A percentile compares a stretch with the other conserved stretches of the same genome.
These are phyloP conservation scores for Sinocyclocheilus anshuiensis DNA, from an alignment of 2,113 vertebrate genomes.

Conservation along the genomic window DNA sequence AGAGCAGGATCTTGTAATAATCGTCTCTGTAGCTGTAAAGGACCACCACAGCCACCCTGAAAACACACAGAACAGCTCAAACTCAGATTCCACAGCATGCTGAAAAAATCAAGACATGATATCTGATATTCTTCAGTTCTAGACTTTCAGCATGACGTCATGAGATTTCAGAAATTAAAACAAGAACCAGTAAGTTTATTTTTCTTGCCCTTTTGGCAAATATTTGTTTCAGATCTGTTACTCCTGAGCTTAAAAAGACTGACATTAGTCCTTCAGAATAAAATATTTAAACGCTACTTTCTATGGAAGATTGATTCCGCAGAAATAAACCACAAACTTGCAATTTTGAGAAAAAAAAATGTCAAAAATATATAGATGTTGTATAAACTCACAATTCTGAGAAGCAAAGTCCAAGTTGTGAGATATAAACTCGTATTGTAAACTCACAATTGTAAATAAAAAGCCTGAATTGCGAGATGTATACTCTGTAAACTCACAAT, in stretches of 20 bases:
- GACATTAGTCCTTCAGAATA: not conserved
- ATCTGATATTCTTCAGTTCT: not conserved
- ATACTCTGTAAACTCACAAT: too few relatives aligned
- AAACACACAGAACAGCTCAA: slow-evolving; percentile 52
- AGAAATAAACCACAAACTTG: not conserved
- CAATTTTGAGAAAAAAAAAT: not conserved
- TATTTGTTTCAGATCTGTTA: too few relatives aligned
- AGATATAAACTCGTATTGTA: too few relatives aligned
- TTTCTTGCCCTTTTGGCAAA: too few relatives aligned
- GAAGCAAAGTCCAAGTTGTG: too few relatives aligned
- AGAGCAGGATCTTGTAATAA: slow-evolving; percentile 92
- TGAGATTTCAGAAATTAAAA: not conserved
- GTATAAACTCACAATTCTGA: too few relatives aligned
- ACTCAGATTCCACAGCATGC: not conserved
- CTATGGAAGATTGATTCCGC: not conserved
- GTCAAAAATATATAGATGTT: too few relatives aligned
- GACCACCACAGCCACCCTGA: slow-evolving; percentile 86
- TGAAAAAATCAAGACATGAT: slow-evolving; percentile 2
- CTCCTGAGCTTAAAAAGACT: too few relatives aligned
- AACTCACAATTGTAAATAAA: too few relatives aligned
- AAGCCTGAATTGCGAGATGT: too few relatives aligned
- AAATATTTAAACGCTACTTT: not conserved
- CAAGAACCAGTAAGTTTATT: too few relatives aligned
- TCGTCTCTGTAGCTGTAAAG: slow-evolving; percentile 95
- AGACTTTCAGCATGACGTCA: not conserved